Conservation (phyloP, 2,888 invertebrate genomes). For the Spilosoma lubricipeda region DNA sequence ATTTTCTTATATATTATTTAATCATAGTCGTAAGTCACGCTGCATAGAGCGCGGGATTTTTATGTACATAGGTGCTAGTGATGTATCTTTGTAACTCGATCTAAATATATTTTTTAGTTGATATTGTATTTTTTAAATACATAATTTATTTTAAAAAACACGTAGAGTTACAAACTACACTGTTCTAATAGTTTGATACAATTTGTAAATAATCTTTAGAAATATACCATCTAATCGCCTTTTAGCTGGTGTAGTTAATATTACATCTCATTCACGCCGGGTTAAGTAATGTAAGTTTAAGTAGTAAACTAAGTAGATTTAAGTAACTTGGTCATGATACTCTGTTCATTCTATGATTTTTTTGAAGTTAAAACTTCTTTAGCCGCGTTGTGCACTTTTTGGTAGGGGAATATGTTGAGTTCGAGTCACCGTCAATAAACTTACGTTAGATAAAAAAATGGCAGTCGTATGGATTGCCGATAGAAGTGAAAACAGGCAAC, state of each 20-base stretch:
- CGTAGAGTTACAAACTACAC: background rate
- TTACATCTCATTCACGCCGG: background rate
- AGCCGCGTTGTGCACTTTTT: too few relatives aligned
- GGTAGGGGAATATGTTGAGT: too few relatives aligned
- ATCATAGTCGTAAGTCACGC: background rate
- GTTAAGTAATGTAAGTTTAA: background rate
- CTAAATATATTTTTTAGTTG: background rate
- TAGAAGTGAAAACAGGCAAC: too few relatives aligned
- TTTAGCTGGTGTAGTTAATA: background rate
- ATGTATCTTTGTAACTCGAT: background rate
- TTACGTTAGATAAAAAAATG: too few relatives aligned
- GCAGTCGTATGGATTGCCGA: too few relatives aligned
- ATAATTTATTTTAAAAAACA: background rate
- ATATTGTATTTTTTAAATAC: background rate
- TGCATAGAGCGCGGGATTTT: background rate
- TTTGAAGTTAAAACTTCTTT: too few relatives aligned
- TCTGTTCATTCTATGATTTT: background rate
- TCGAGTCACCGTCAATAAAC: too few relatives aligned
- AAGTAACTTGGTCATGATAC: background rate
- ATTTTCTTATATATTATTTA: background rate
- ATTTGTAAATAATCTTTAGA: background rate
- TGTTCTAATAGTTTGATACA: background rate
- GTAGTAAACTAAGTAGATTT: background rate
- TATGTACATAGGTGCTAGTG: background rate
- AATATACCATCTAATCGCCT: background rate